Percentiles rank a stretch among this genome's conserved stretches.
Conservation (phyloP, 2,888 invertebrate species). For the Diplazon laetatorius region DNA sequence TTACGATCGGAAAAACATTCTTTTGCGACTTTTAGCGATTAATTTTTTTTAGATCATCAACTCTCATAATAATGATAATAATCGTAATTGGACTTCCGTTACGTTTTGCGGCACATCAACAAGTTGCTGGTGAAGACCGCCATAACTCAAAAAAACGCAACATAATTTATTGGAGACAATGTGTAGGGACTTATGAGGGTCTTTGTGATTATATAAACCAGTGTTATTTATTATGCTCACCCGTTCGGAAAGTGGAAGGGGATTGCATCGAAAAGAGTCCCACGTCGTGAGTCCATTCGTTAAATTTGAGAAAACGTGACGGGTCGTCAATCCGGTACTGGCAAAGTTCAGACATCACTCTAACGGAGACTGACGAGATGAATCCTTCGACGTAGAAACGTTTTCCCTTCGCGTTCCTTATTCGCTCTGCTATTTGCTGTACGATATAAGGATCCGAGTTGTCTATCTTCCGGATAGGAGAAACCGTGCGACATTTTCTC, state of each 20-base stretch:
- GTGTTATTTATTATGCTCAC: neutral
- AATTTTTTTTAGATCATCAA: no score
- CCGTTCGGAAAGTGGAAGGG: neutral
- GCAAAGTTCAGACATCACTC: slow-evolving; percentile 44
- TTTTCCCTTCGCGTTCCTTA: slow-evolving; percentile 20
- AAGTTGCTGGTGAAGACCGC: neutral
- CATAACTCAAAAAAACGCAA: neutral
- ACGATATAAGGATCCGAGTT: slow-evolving; percentile 45
- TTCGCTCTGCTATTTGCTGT: slow-evolving; percentile 32
- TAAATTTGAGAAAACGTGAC: neutral
- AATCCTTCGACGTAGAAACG: slow-evolving; percentile 38
- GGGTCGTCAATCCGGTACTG: neutral
- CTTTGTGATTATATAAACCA: no score
- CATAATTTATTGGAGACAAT: neutral
- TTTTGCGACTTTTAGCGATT: no score
- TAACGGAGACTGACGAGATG: slow-evolving; percentile 30
- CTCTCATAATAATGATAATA: no score
- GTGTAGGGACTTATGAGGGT: neutral
- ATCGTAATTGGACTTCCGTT: no score
- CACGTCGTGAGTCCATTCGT: neutral
- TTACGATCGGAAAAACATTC: neutral
- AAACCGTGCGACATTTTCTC: slow-evolving; percentile 40
- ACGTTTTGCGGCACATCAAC: neutral
- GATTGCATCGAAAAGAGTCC: neutral
- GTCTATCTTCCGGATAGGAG: slow-evolving; percentile 35